Evolutionary conservation across 2,888 invertebrate genomes (phyloP).

Genomic region (Catocala nupta): DNA sequence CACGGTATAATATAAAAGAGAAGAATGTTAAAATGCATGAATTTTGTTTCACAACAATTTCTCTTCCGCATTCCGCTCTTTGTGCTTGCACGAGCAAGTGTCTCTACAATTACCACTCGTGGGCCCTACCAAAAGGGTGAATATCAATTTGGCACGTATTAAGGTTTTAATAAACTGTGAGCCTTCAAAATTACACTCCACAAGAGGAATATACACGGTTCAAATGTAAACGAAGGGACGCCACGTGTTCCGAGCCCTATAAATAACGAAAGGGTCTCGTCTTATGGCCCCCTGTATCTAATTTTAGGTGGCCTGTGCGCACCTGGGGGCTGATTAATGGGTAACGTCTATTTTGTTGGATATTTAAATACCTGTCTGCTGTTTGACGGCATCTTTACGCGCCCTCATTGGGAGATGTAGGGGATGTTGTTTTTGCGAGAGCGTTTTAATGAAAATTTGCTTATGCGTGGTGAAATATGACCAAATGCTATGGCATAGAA

Average conservation of each 20-base stretch:
- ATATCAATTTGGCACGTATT: constrained; percentile 58
- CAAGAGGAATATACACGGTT: constrained; percentile 46
- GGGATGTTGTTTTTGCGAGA: neutral
- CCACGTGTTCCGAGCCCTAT: constrained; percentile 18
- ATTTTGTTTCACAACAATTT: constrained; percentile 14
- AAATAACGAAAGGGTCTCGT: constrained; percentile 33
- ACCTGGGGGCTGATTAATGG: constrained; percentile 65
- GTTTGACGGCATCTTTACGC: constrained; percentile 40
- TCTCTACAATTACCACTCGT: constrained; percentile 32
- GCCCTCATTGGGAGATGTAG: neutral
- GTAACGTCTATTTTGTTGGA: constrained; percentile 51
- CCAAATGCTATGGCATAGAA: neutral
- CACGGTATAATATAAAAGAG: constrained; percentile 5
- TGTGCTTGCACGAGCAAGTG: constrained; percentile 23
- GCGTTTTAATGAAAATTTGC: constrained; percentile 2
- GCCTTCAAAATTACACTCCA: constrained; percentile 55
- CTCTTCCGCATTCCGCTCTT: constrained; percentile 15
- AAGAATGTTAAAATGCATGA: constrained; percentile 19
- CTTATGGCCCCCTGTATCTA: constrained; percentile 56
- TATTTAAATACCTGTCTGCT: constrained; percentile 48
- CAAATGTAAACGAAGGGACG: constrained; percentile 46
- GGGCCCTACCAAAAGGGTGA: constrained; percentile 40
- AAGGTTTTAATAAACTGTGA: constrained; percentile 60
- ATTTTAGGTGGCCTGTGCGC: constrained; percentile 61
- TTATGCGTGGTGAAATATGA: constrained; percentile 1